phyloP scores from a whole-genome alignment of 2,888 invertebrate genomes.

The Volucella zonaria region DNA sequence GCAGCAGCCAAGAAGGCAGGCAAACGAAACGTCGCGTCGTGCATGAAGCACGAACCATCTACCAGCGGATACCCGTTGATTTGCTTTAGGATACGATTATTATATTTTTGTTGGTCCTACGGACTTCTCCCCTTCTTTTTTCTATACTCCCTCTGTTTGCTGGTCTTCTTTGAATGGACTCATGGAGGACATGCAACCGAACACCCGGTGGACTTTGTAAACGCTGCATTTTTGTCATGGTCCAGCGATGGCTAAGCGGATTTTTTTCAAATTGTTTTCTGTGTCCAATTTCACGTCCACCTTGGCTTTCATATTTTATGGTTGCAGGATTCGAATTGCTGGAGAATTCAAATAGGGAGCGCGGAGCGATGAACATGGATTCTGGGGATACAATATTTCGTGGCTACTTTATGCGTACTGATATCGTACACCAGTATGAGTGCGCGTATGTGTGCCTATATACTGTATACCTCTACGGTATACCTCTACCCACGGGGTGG shows the following conservation, averaged over 20 bases:
- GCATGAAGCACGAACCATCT: conserved; percentile 21
- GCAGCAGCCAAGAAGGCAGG: conserved; percentile 51
- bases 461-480: background rate
- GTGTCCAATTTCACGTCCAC: conserved; percentile 27
- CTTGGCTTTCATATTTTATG: conserved; percentile 62
- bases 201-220: conserved; percentile 66
- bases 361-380: background rate
- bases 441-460: too few relatives aligned
- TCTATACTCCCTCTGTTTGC: background rate
- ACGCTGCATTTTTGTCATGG: conserved; percentile 50
- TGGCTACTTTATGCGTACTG: conserved; percentile 29
- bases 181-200: conserved; percentile 67
- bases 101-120: conserved; percentile 36
- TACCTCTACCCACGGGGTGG: conserved; percentile 8
- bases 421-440: too few relatives aligned
- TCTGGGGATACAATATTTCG: too few relatives aligned
- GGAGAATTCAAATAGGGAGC: conserved; percentile 28
- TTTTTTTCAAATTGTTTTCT: background rate
- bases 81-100: conserved; percentile 69
- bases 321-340: conserved; percentile 41
- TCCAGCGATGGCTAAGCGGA: conserved; percentile 24
- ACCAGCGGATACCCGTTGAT: conserved; percentile 51
- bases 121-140: background rate
- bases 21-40: conserved; percentile 6
- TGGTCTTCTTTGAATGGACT: conserved; percentile 32